These are phyloP conservation scores for Automeris io DNA, from an alignment of 2,888 invertebrate species.

Conservation along the genomic window DNA sequence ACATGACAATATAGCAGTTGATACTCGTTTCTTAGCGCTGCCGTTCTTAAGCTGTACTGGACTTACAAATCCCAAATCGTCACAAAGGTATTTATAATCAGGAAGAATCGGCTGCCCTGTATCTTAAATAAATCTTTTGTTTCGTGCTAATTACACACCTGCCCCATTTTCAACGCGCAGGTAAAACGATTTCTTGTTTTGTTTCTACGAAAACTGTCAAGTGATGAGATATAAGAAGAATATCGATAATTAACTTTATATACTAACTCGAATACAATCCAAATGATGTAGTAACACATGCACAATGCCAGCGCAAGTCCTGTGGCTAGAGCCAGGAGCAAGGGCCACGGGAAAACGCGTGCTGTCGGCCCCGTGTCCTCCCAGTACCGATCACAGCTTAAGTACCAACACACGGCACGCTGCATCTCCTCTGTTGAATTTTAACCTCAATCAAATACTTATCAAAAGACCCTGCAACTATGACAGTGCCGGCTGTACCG, in stretches of 20 bases:
- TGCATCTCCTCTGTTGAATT: conserved; percentile 86
- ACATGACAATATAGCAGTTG: too few species aligned
- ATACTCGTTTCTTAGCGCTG: too few species aligned
- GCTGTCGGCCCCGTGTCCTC: conserved; percentile 87
- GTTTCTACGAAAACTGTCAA: not conserved
- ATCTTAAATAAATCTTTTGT: too few species aligned
- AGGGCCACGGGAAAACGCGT: conserved; percentile 89
- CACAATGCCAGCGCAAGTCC: conserved; percentile 89
- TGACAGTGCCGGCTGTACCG: not conserved
- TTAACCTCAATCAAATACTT: not conserved
- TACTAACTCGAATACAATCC: conserved; percentile 94
- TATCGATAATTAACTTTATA: not conserved
- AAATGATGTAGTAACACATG: conserved; percentile 94
- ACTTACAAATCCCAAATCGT: too few species aligned
- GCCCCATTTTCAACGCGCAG: too few species aligned
- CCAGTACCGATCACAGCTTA: conserved; percentile 95
- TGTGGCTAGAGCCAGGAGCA: conserved; percentile 85
- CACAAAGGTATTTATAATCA: too few species aligned
- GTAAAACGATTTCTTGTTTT: not conserved
- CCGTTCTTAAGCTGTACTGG: too few species aligned
- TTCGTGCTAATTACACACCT: too few species aligned
- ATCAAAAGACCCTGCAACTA: not conserved
- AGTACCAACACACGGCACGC: conserved; percentile 92
- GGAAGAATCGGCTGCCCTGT: too few species aligned
- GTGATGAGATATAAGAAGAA: too few species aligned